These are phyloP conservation scores for Bombus consobrinus DNA, from an alignment of 1,140 invertebrate genomes.

Conservation along the genomic window DNA sequence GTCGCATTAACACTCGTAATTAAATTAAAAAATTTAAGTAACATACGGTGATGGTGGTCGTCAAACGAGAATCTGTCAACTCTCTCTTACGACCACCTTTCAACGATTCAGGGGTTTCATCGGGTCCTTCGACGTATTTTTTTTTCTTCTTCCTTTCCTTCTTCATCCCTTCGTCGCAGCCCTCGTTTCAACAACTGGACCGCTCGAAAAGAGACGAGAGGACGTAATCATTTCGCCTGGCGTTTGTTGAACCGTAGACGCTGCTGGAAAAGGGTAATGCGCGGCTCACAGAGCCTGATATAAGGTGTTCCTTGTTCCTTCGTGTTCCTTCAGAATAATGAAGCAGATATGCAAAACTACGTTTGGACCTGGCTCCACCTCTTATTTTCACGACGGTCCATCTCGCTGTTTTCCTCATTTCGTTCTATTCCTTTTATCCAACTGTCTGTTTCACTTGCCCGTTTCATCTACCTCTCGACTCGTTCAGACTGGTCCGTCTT, in stretches of 20 bases:
- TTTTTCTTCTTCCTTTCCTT: neutral
- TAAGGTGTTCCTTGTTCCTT: constrained; percentile 67
- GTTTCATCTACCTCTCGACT: constrained; percentile 8
- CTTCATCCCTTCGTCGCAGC: neutral
- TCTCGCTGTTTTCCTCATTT: constrained; percentile 3
- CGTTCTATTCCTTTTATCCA: neutral
- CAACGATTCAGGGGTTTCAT: constrained; percentile 10
- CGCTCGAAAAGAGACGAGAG: constrained; percentile 19
- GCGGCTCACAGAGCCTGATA: constrained; percentile 46
- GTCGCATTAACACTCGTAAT: constrained; percentile 52
- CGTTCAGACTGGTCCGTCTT: constrained; percentile 23
- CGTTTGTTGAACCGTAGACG: constrained; percentile 29
- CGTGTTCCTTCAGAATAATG: constrained; percentile 69
- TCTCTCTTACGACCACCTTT: constrained; percentile 11
- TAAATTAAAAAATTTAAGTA: constrained; percentile 66
- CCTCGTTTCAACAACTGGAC: constrained; percentile 36
- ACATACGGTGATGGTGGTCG: constrained; percentile 5
- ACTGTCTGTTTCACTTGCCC: neutral
- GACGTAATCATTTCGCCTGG: constrained; percentile 34
- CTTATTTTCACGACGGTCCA: constrained; percentile 39
- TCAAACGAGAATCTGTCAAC: neutral
- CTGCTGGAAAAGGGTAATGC: constrained; percentile 56
- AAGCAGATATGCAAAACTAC: constrained; percentile 75
- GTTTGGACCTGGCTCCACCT: constrained; percentile 46
- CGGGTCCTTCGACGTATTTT: neutral